Base-by-base conservation (phyloP, 2,797 vertebrate genomes). In the Arctocebus calabarensis region DNA sequence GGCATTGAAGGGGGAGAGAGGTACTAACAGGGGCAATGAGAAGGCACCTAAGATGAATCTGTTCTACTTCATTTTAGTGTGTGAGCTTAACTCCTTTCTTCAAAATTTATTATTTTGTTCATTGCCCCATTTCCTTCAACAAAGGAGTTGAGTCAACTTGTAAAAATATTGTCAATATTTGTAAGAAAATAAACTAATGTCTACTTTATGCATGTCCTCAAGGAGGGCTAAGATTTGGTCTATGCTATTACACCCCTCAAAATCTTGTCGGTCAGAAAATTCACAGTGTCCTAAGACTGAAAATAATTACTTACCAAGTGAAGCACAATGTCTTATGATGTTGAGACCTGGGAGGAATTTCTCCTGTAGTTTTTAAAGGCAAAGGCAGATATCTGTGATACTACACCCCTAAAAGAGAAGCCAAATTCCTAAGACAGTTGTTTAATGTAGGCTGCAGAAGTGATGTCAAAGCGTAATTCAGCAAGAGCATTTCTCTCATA, bases 91-190 rank as follows among this genome's bases (percentile, higher is more conserved):
- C 14, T 79, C 19, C 73, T 92, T 93, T 66, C 7, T 55, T 78
- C 71, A 83, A 86, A 84, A 81, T 68, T 19, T 92, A 40, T 89
- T 92, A 3, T 14, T 77, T 84, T 45, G n/a, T 78, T 82, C 37
- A 74, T 86, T 90, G 6, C 55, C n/a, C 57, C 29, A 74, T 92
- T 20, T 84, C 48, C 61, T 94, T 75, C 66, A 55, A 92, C 59
- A 91, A 94, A 77, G 29, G 45, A 89, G 64, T 64, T 91, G 64
- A 92, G 37, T 86, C 23, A 90, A 29, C 40, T 91, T 88, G 74
- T 17, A 92, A 91, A 92, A 92, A 55, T 74, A 45, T 85, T 82
- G 70, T 64, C 37, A 93, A 68, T 88, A 73, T 52, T 16, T 90
- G 2, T 86, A 83, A 68, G 87, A 89, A 94, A 94, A 83, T 37